Evolutionary conservation across 1,140 invertebrate species (phyloP), one percentile per base, ranked within the genome.

Genomic region (Pogonus chalceus): DNA sequence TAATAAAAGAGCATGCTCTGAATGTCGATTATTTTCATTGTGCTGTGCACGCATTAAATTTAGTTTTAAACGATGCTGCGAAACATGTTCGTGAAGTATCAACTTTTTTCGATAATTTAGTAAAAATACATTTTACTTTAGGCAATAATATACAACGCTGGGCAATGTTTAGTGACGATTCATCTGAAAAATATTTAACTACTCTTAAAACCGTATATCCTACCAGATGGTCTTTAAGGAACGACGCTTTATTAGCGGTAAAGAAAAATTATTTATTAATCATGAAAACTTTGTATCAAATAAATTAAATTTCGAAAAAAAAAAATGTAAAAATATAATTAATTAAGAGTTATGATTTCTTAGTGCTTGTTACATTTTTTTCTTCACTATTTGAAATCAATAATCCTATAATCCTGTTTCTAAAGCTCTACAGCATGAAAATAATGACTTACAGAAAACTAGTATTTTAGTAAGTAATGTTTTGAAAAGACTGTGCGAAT

Each of bases 1-100:
- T 56, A 23, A 60, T 61, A 55, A 53, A 54, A 60, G 43, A 60
- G 22, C 50, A 54, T 53, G 56, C 50, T 7, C 52, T 53, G 24
- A 60, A 59, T 58, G 61, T 60, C 20, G 54, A 47, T 51, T 63
- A 60, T 53, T 55, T 61, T 57, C 60, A 61, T 56, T 60, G 54
- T 57, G 53, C 53, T 39, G 58, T 58, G 1, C 60, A 61, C 37
- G 26, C 52, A 37, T 57, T 58, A 52, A 59, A 61, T 57, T 56
- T 58, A 53, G 47, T 61, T 53, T 55, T 61, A 52, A 59, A 57
- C 22, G 49, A 60, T 59, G 57, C 59, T 57, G 39, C 48, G 20
- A 57, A 57, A 26, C 24, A 50, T 14, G 26, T 57, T 55, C 23
- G 24, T 16, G 53, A 57, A 55, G 47, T 59, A 20, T 55, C 26